A percentile compares a stretch with the other conserved stretches of the same genome.
Conservation (phyloP, 2,888 invertebrate genomes). For the Watsonalla cultraria region DNA sequence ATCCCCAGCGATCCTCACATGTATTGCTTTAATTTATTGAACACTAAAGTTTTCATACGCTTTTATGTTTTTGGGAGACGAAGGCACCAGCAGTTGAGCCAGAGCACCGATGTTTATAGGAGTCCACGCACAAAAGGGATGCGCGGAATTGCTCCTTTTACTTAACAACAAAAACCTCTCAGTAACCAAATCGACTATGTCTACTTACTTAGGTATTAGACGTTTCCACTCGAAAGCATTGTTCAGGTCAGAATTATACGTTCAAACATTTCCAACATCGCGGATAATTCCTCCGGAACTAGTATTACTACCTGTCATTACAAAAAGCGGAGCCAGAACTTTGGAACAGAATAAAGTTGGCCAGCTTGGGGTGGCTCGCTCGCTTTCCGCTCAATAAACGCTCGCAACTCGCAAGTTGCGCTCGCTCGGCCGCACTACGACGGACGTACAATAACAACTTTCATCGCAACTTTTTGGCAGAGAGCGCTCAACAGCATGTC, state of each 20-base stretch:
- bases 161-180: slow-evolving; percentile 37
- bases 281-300: slow-evolving; percentile 12
- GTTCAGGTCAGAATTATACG: slow-evolving; percentile 4
- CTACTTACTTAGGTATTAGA: slow-evolving; percentile 4
- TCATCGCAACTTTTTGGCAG: slow-evolving; percentile 43
- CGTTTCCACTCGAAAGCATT: slow-evolving; percentile 5
- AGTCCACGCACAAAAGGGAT: slow-evolving; percentile 42
- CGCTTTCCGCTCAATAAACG: slow-evolving; percentile 53
- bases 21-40: slow-evolving; percentile 65
- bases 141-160: slow-evolving; percentile 44
- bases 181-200: slow-evolving; percentile 25
- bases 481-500: slow-evolving; percentile 29
- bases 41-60: slow-evolving; percentile 66
- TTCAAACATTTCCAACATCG: slow-evolving; percentile 13
- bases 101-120: slow-evolving; percentile 49
- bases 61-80: slow-evolving; percentile 65
- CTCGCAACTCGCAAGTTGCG: slow-evolving; percentile 32
- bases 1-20: slow-evolving; percentile 37
- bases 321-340: slow-evolving; percentile 31
- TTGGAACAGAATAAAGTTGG: slow-evolving; percentile 40
- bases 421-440: slow-evolving; percentile 22
- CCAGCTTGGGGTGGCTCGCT: slow-evolving; percentile 24
- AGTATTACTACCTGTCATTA: slow-evolving; percentile 21
- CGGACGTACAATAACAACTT: slow-evolving; percentile 40
- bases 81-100: slow-evolving; percentile 46